Percentiles rank a stretch among this genome's conserved stretches.
These are phyloP conservation scores for Prionace glauca DNA, from an alignment of 2,797 vertebrate genomes.

Conservation along the genomic window DNA sequence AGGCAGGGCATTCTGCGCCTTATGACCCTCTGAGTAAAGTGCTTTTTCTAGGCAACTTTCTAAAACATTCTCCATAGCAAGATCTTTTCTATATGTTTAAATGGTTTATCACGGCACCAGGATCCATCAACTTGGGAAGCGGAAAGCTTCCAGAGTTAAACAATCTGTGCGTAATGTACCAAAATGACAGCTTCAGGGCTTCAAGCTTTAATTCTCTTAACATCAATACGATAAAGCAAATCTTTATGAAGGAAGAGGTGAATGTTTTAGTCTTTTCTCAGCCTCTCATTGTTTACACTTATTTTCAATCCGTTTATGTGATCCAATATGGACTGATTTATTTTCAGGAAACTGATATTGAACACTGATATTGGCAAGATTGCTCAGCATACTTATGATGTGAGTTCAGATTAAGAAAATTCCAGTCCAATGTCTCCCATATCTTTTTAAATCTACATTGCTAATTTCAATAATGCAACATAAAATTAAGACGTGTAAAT, in stretches of 20 bases:
- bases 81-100: neutral
- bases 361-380: neutral
- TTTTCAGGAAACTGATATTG: neutral
- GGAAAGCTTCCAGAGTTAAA: neutral
- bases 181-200: neutral
- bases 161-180: neutral
- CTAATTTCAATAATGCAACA: neutral
- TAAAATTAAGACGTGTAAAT: slow-evolving; percentile 24
- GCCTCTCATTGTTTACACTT: too few species aligned
- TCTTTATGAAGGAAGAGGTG: neutral
- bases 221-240: neutral
- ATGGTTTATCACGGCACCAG: neutral
- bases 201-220: neutral
- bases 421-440: neutral
- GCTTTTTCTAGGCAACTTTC: neutral
- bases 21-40: too few species aligned
- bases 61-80: neutral
- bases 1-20: too few species aligned
- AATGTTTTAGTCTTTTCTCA: neutral
- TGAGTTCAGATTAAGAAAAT: neutral
- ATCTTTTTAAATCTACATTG: neutral
- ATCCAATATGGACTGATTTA: neutral
- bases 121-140: neutral
- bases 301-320: neutral
- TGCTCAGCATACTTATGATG: neutral